Evolutionary conservation across 2,888 invertebrate genomes (phyloP).

Genomic region (Dryocosmus kuriphilus): DNA sequence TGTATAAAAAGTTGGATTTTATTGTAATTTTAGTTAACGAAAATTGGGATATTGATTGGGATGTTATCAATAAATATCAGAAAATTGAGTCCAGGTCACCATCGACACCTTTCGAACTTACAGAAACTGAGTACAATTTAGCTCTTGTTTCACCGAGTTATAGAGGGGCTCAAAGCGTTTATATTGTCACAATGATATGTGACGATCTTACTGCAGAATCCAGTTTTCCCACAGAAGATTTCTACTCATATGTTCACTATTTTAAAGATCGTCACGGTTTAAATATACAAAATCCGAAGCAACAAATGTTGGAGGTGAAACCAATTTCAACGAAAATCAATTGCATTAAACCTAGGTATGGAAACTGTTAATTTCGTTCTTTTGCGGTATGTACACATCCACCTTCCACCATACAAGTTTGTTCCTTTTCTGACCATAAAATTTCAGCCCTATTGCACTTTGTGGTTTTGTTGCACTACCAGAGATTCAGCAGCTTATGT

Average conservation of each 20-base stretch:
- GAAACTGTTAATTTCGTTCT: background rate
- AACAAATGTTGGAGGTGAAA: constrained; percentile 91
- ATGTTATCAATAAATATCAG: constrained; percentile 78
- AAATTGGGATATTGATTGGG: constrained; percentile 82
- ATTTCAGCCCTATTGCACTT: too few relatives aligned
- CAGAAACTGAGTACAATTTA: constrained; percentile 82
- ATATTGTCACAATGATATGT: constrained; percentile 86
- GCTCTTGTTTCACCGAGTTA: constrained; percentile 94
- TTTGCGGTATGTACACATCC: background rate
- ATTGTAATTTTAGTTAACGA: constrained; percentile 54
- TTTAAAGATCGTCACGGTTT: constrained; percentile 87
- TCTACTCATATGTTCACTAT: constrained; percentile 85
- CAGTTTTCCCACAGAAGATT: constrained; percentile 83
- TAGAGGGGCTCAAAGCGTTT: constrained; percentile 77
- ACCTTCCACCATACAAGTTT: too few relatives aligned
- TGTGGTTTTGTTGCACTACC: too few relatives aligned
- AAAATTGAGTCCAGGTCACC: constrained; percentile 75
- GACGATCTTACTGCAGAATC: constrained; percentile 83
- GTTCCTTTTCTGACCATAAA: too few relatives aligned
- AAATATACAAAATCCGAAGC: constrained; percentile 81
- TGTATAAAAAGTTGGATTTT: background rate
- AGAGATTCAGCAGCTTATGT: too few relatives aligned
- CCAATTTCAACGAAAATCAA: constrained; percentile 82
- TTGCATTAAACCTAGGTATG: constrained; percentile 80
- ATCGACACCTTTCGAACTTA: constrained; percentile 79